Evolutionary conservation across 2,797 vertebrate genomes (phyloP).

Genomic region (Bufotes viridis): DNA sequence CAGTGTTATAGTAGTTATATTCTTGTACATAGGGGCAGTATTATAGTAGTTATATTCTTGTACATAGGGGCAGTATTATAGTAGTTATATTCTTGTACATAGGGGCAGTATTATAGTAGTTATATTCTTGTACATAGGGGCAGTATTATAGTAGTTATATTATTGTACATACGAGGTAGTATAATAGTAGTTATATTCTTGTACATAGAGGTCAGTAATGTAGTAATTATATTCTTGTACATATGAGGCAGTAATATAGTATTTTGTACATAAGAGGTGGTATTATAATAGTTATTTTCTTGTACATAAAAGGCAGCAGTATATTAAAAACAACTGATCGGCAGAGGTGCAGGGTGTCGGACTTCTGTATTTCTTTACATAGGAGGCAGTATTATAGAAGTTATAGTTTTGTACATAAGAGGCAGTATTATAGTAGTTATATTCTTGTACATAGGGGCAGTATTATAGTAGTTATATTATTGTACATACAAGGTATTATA

Average conservation of each 20-base stretch:
- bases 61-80: no score
- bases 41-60: no score
- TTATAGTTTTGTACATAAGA: not conserved
- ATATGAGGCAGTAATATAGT: no score
- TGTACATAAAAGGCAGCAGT: no score
- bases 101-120: not conserved
- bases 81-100: no score
- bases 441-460: not conserved
- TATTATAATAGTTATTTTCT: no score
- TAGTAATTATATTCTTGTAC: no score
- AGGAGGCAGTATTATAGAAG: not conserved
- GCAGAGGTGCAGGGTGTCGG: no score
- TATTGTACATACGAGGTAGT: not conserved
- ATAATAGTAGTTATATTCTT: conserved; percentile 6
- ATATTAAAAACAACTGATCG: not conserved
- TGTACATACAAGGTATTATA: not conserved
- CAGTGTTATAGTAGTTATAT: no score
- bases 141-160: not conserved
- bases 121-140: not conserved
- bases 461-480: conserved; percentile 1
- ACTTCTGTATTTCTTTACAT: not conserved
- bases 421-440: not conserved
- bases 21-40: no score
- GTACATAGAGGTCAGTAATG: no score
- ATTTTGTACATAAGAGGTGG: no score